Conservation (phyloP, 2,113 vertebrate genomes). For the Varanus komodoensis region DNA sequence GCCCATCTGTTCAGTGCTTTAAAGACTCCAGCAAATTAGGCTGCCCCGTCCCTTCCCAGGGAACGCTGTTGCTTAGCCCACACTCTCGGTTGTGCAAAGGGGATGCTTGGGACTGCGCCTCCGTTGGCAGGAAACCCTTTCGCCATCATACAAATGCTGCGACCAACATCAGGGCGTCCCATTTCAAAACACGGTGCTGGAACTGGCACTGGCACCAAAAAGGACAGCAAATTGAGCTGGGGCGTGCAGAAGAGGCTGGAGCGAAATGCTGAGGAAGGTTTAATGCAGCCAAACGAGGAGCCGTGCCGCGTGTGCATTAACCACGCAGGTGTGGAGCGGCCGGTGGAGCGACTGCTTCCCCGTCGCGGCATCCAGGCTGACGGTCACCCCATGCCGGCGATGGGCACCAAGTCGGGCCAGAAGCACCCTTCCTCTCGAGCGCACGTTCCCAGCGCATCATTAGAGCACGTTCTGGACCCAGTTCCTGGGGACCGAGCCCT, state of each 20-base stretch:
- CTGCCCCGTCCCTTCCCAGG: neutral
- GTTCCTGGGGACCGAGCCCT: neutral
- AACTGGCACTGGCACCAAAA: neutral
- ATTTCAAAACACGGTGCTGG: neutral
- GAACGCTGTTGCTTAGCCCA: conserved; percentile 2
- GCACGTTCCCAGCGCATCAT: neutral
- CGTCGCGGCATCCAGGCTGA: neutral
- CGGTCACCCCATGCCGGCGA: neutral
- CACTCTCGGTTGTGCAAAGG: neutral
- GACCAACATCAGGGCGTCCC: no score
- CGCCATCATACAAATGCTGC: neutral
- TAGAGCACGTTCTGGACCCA: neutral
- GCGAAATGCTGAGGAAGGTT: neutral
- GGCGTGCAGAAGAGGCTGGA: neutral
- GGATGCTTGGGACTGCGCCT: neutral
- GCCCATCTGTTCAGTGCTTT: neutral
- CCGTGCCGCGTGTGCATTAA: no score
- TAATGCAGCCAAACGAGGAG: no score
- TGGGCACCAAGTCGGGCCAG: neutral
- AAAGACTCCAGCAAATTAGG: neutral
- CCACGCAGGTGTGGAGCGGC: no score
- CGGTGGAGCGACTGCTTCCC: no score
- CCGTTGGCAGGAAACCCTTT: neutral
- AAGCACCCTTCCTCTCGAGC: neutral
- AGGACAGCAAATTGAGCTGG: neutral